Evolutionary conservation across 2,888 invertebrate genomes (phyloP).

Genomic region (Nomada ruficornis): DNA sequence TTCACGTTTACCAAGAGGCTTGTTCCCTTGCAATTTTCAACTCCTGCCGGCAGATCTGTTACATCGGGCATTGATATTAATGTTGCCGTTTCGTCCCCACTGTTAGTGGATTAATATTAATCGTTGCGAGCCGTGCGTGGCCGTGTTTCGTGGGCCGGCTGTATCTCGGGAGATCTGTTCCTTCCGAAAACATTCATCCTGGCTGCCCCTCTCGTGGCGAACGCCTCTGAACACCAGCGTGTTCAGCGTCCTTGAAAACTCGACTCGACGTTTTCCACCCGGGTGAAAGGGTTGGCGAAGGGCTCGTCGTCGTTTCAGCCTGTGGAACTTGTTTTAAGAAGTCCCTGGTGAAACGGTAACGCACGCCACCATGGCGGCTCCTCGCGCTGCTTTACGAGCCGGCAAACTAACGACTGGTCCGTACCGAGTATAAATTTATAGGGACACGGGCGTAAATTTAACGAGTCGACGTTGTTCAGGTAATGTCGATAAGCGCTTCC

Average conservation of each 20-base stretch:
- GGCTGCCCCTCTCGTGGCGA: conserved; percentile 36
- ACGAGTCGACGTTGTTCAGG: not conserved
- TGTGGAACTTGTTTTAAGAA: conserved; percentile 55
- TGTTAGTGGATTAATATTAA: conserved; percentile 76
- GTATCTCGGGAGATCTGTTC: conserved; percentile 59
- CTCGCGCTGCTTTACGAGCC: conserved; percentile 34
- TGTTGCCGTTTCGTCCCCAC: conserved; percentile 63
- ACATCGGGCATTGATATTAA: conserved; percentile 76
- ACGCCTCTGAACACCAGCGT: conserved; percentile 23
- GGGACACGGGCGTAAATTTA: conserved; percentile 19
- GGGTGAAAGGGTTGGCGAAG: conserved; percentile 49
- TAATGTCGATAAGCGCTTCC: not conserved
- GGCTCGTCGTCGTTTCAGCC: not conserved
- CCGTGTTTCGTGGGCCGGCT: conserved; percentile 51
- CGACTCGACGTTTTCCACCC: conserved; percentile 59
- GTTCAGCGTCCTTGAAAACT: conserved; percentile 69
- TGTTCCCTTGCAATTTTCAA: conserved; percentile 22
- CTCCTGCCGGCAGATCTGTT: conserved; percentile 1
- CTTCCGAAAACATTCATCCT: conserved; percentile 69
- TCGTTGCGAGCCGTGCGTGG: conserved; percentile 65
- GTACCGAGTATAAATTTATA: conserved; percentile 33
- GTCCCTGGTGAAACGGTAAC: conserved; percentile 43
- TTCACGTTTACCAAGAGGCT: conserved; percentile 46
- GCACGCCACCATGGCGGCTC: conserved; percentile 3
- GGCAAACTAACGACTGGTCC: conserved; percentile 23